These are phyloP conservation scores for Myotis vivesi DNA, from an alignment of 2,797 vertebrate genomes.

Conservation along the genomic window DNA sequence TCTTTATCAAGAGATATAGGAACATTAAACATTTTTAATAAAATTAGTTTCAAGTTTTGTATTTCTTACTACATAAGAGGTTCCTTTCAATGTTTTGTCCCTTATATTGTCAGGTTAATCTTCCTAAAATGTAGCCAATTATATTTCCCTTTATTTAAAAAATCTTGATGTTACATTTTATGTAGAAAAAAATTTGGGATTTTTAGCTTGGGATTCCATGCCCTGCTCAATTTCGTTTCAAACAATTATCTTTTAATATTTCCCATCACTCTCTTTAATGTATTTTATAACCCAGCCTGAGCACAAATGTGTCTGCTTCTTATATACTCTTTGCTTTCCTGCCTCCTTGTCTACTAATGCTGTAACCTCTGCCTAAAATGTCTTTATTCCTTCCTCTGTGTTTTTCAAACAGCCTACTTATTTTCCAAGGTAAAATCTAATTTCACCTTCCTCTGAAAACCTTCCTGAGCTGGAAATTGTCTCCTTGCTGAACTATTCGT, in stretches of 20 bases:
- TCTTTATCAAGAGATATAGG: background rate
- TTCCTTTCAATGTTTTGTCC: conserved; percentile 10
- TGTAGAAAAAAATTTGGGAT: background rate
- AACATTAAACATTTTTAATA: conserved; percentile 27
- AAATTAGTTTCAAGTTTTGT: conserved; percentile 21
- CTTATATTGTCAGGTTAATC: background rate
- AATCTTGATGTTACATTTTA: background rate
- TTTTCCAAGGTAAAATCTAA: background rate
- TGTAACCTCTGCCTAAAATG: background rate
- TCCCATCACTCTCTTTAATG: background rate
- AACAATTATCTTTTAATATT: conserved; percentile 5
- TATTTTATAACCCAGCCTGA: background rate
- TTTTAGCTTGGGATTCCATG: background rate
- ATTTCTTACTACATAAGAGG: background rate
- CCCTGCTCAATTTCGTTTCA: background rate
- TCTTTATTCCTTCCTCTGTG: background rate
- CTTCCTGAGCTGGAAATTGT: background rate
- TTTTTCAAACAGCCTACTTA: background rate
- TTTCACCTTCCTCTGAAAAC: background rate
- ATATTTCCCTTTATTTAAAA: background rate
- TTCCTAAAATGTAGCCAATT: background rate
- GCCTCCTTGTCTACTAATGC: background rate
- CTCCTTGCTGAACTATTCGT: background rate
- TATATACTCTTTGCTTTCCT: background rate
- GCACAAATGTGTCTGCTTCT: background rate